These are phyloP conservation scores for Arge pagana DNA, from an alignment of 2,888 invertebrate species.

Conservation along the genomic window DNA sequence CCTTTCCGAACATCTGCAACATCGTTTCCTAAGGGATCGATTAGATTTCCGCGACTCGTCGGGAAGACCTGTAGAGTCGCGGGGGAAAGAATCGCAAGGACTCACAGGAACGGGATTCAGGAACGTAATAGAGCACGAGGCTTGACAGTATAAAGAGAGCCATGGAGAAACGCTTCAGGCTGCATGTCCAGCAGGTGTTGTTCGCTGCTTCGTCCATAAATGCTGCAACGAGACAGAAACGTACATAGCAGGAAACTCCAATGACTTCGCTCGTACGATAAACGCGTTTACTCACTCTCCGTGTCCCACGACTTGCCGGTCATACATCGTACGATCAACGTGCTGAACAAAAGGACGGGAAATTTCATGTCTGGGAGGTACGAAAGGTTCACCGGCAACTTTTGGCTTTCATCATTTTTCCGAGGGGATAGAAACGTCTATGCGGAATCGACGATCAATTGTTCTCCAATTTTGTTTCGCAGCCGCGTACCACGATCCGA, in stretches of 20 bases:
- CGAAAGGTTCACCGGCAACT: too few species aligned
- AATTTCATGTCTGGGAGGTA: conserved; percentile 31
- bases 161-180: conserved; percentile 38
- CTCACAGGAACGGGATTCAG: conserved; percentile 48
- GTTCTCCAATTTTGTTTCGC: too few species aligned
- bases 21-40: too few species aligned
- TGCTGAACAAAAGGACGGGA: conserved; percentile 21
- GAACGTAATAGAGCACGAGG: conserved; percentile 45
- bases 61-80: too few species aligned
- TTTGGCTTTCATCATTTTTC: too few species aligned
- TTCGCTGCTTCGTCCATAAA: conserved; percentile 11
- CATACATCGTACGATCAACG: conserved; percentile 29
- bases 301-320: conserved; percentile 29
- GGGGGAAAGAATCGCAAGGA: too few species aligned
- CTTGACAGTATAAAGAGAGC: conserved; percentile 36
- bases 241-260: background rate
- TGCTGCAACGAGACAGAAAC: conserved; percentile 2
- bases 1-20: conserved; percentile 40
- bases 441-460: too few species aligned
- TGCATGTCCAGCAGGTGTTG: conserved; percentile 39
- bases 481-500: too few species aligned
- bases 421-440: too few species aligned
- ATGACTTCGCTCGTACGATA: background rate
- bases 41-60: too few species aligned
- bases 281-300: conserved; percentile 32